Conservation (phyloP, 1,140 invertebrate genomes). For the Micrasema minimum region DNA sequence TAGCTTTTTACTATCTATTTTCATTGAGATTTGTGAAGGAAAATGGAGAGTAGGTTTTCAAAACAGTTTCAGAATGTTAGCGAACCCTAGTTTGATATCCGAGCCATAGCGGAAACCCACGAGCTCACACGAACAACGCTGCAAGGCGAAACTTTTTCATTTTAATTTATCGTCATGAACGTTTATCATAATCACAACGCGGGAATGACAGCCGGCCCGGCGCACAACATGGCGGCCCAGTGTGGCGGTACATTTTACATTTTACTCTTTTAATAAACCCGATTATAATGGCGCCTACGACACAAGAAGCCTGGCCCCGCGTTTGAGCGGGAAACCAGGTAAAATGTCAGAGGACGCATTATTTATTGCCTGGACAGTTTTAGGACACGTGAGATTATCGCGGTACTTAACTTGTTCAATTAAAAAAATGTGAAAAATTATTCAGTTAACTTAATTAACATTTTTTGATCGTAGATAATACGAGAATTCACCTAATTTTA, state of each 20-base stretch:
- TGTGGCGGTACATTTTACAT: constrained; percentile 28
- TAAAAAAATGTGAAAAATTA: too few relatives aligned
- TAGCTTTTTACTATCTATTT: too few relatives aligned
- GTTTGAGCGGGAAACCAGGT: constrained; percentile 28
- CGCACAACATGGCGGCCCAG: constrained; percentile 28
- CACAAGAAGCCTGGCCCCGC: constrained; percentile 6
- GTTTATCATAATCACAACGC: constrained; percentile 54
- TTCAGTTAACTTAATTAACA: too few relatives aligned
- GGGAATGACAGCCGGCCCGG: constrained; percentile 50
- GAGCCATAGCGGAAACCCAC: constrained; percentile 15
- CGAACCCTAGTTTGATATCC: constrained; percentile 14
- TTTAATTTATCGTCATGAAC: constrained; percentile 51
- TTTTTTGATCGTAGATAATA: too few relatives aligned
- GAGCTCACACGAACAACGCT: constrained; percentile 21
- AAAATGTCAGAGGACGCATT: constrained; percentile 16
- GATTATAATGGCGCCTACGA: constrained; percentile 29
- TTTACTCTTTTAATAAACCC: constrained; percentile 30
- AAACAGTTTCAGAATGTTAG: too few relatives aligned
- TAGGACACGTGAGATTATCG: too few relatives aligned
- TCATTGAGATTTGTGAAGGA: too few relatives aligned
- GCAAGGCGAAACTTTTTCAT: constrained; percentile 52
- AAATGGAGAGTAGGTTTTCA: too few relatives aligned
- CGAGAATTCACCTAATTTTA: too few relatives aligned
- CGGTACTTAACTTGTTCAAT: too few relatives aligned
- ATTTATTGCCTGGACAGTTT: too few relatives aligned